Base-by-base conservation (phyloP, 2,888 invertebrate species). In the Leuctra nigra region DNA sequence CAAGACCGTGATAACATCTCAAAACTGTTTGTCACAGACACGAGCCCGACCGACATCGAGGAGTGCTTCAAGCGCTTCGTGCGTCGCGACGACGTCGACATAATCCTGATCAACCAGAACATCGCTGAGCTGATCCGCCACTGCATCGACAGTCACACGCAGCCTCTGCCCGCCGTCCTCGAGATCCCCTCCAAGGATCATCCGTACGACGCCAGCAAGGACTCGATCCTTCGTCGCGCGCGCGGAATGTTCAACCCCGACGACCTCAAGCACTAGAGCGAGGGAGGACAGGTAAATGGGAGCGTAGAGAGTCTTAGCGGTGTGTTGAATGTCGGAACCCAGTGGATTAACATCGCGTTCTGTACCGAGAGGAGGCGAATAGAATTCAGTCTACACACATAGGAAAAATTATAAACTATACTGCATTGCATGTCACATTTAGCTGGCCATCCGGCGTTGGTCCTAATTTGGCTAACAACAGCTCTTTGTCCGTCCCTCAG, bases 141-240 rank as follows among this genome's bases (percentile, higher is more conserved):
- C 71, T 89, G 91, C 55, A 94, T 99, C 62, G 99, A 99, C 72
- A 81, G 83, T 13, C 96, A 99, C 75, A 87, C 86, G 9, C 83
- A 89, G 24, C 94, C 97, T 0, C 87, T 97, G 61, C 99, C 99
- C 13, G 86, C 99, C 4, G 92, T 99, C 2, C 79, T 99, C 61
- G 99, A 99, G 79, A 99, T 99, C 66, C 99, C 99, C 16, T 97
- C 97, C 41, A 99, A 99, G 74, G 91, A 93, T 70, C 86, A 88
- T 73, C 99, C 99, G 0, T 99, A 99, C 72, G 99, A 99, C 72
- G 93, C 99, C 50, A 87, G 87, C 69, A 99, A 99, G 76, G 99
- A 98, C 75, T 97, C 96, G 0, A 96, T 98, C 67, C 77, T 98
- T 61, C 83, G 96, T 72, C 83, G 97, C 68, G 97, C 97, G 61